Evolutionary conservation across 2,888 invertebrate species (phyloP), one percentile per base, ranked within the genome.

Genomic region (Ametastegia equiseti): DNA sequence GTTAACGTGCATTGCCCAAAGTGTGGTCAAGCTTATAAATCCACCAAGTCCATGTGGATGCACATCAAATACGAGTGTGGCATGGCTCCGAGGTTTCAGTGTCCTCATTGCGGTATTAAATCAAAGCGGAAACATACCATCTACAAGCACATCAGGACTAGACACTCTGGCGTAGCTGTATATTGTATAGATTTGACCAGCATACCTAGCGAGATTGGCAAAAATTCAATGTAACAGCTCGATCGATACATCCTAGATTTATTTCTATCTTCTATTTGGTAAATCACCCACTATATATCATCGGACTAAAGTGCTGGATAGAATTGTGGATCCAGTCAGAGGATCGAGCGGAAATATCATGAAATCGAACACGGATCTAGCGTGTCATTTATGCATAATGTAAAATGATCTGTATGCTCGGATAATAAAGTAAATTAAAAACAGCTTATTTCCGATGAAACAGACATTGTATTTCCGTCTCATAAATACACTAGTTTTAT

Each of bases 51-150:
- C 63, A 87, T 92, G 86, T 89, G 89, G 80, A 87, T 90, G 69
- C 92, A 92, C 73, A 83, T 88, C 3, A 90, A 87, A 82, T 90
- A 88, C 84, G 92, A 92, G 82, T 92, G 92, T 71, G 91, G 91
- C 4, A 88, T 90, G 73, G 85, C 87, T 36, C 90, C 90, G 1
- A 85, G 88, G 63, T 91, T 91, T 82, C 87, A 88, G 83, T 92
- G 92, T 81, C 91, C 92, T 3, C 90, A 91, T 80, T 92, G 92
- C 83, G 86, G 88, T 33, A 87, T 90, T 42, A 86, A 88, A 47
- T 89, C 89, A 81, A 91, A 91, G 80, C 90, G 89, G 81, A 88
- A 89, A n/a, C 90, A 89, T 27, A 91, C 90, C 80, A 87, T 91
- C 9, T 88, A 88, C 86, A 87, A 90, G 1, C 91, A 91, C 83